Percentiles rank a stretch among this genome's conserved stretches.
Evolutionary conservation across 1,140 invertebrate genomes (phyloP).

Genomic region (Drosophila orena): DNA sequence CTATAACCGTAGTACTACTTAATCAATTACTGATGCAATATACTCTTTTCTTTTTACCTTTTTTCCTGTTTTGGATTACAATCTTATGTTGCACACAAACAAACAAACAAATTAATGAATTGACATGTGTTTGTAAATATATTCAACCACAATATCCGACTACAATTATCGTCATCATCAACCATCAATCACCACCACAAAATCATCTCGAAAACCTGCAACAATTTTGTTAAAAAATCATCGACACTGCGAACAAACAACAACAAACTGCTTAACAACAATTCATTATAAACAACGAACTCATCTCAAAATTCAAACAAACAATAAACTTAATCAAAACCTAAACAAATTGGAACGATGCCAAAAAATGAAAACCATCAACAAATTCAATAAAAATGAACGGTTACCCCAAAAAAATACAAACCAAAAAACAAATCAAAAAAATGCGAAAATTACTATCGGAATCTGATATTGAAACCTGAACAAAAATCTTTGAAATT

Average conservation of each 20-base stretch:
- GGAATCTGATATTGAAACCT: conserved; percentile 35
- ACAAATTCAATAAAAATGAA: conserved; percentile 25
- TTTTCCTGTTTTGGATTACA: conserved; percentile 71
- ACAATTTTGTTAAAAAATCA: conserved; percentile 42
- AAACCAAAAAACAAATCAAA: conserved; percentile 5
- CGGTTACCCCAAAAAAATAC: conserved; percentile 5
- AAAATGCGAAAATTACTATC: conserved; percentile 46
- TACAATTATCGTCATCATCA: conserved; percentile 37
- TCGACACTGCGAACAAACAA: conserved; percentile 39
- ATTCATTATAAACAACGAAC: conserved; percentile 41
- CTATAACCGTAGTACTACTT: conserved; percentile 40
- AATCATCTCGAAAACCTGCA: conserved; percentile 30
- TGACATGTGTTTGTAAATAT: conserved; percentile 66
- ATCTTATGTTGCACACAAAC: conserved; percentile 73
- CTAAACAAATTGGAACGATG: conserved; percentile 38
- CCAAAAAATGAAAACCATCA: conserved; percentile 43
- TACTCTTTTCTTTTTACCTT: conserved; percentile 72
- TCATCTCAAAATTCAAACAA: conserved; percentile 37
- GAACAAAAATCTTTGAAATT: conserved; percentile 25
- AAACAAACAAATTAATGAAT: conserved; percentile 56
- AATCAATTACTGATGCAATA: conserved; percentile 61
- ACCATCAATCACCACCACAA: conserved; percentile 35
- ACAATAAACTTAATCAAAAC: conserved; percentile 33
- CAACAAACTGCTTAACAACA: conserved; percentile 32
- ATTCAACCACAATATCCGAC: conserved; percentile 29